Evolutionary conservation across 1,140 invertebrate genomes (phyloP), one percentile per base, ranked within the genome.

Genomic region (Chlorops oryzae): DNA sequence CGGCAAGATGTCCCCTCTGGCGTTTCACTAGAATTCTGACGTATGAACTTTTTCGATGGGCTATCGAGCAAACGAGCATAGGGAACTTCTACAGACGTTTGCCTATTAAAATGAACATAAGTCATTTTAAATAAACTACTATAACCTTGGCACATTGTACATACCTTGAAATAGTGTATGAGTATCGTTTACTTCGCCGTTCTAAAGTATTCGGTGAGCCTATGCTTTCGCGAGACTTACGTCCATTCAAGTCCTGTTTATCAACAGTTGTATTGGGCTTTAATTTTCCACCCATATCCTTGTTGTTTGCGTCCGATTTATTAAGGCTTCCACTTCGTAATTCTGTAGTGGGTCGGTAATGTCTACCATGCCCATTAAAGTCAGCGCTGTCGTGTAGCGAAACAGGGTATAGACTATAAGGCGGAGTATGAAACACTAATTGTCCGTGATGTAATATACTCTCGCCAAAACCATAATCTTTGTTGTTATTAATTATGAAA

Each of bases 401-500:
- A n/a, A 90, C 83, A 58, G 88, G 83, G 54, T 85, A 80, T 18
- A 84, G 78, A 56, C 86, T 88, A 58, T 92, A 92, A 0, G 89
- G 89, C 0, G 88, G 87, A 1, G 90, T 90, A 53, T 93, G 87
- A 70, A 95, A 94, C 22, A 97, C 85, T n/a, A 95, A 74, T 64
- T 90, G 86, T 32, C 84, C 83, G 41, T 86, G 82, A 63, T 94
- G 88, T 9, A 98, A 75, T 57, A 97, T 85, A 66, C 93, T 96
- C 67, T 97, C 92, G 3, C 92, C 94, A 71, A 92, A 97, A 0
- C 91, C 91, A 63, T 76, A 80, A 61, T 81, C 78, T 28, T 77
- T 78, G n/a, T 75, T 74, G 40, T 75, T 75, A 23, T 66, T 67
- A 9, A 72, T 61, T 18, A 72, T 70, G 50, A 68, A 79, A 56